A percentile compares a stretch with the other conserved stretches of the same genome.
These are phyloP conservation scores for Clarias laeviceps DNA, from an alignment of 2,797 vertebrate genomes.

Conservation along the genomic window DNA sequence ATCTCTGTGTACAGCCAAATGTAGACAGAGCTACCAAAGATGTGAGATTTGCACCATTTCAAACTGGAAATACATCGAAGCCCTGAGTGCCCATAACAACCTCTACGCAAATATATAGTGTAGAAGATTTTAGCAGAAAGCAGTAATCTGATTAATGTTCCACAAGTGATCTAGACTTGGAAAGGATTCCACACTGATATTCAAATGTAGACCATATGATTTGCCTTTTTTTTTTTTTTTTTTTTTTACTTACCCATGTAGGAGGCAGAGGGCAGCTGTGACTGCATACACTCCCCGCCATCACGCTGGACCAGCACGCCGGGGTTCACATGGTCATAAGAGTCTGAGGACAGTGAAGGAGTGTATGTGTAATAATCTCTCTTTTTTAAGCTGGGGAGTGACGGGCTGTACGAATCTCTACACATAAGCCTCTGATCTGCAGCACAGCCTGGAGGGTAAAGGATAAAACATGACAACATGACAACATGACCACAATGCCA, in stretches of 20 bases:
- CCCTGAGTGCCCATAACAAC: neutral
- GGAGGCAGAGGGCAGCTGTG: constrained; percentile 67
- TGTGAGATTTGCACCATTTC: neutral
- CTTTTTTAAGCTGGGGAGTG: constrained; percentile 72
- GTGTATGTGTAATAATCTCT: constrained; percentile 73
- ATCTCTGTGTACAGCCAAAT: neutral
- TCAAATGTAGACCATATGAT: neutral
- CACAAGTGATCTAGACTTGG: neutral
- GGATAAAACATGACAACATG: neutral
- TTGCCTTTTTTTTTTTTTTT: too few relatives aligned
- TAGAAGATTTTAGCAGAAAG: neutral
- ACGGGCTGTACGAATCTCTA: constrained; percentile 74
- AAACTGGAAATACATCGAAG: neutral
- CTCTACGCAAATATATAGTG: neutral
- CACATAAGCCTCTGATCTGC: constrained; percentile 74
- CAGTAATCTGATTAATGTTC: neutral
- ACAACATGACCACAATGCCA: neutral
- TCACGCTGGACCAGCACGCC: constrained; percentile 71
- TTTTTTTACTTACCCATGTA: constrained; percentile 84
- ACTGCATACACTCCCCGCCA: constrained; percentile 65
- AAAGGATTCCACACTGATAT: neutral
- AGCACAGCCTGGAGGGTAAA: constrained; percentile 70
- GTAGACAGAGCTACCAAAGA: neutral
- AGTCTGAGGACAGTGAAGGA: constrained; percentile 70
- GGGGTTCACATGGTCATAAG: constrained; percentile 74